Conservation (phyloP, 1,140 invertebrate species). For the Leptinotarsa texana region DNA sequence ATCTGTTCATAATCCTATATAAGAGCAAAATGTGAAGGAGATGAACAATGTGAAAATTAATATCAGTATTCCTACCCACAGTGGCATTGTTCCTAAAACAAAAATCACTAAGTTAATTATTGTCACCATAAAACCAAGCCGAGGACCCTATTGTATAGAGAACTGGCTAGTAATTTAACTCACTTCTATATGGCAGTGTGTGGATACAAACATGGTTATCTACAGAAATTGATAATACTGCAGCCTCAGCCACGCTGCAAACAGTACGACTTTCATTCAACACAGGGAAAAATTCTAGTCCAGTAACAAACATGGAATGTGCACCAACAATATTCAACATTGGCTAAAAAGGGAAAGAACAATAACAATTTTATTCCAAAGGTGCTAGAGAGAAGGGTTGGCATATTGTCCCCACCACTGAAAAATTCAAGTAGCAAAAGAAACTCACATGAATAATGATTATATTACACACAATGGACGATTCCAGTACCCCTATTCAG, state of each 20-base stretch:
- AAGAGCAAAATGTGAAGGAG: conserved; percentile 79
- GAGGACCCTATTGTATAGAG: no score
- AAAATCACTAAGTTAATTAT: conserved; percentile 37
- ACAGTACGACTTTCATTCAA: conserved; percentile 57
- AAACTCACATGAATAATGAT: neutral
- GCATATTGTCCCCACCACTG: neutral
- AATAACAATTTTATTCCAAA: neutral
- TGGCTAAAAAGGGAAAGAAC: conserved; percentile 61
- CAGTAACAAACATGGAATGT: conserved; percentile 94
- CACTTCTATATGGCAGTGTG: conserved; percentile 81
- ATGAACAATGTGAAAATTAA: conserved; percentile 73
- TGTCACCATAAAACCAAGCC: no score
- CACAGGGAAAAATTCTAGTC: conserved; percentile 84
- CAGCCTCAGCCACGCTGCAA: conserved; percentile 74
- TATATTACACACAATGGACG: neutral
- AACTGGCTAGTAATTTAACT: conserved; percentile 48
- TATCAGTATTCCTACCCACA: conserved; percentile 75
- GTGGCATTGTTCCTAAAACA: conserved; percentile 73
- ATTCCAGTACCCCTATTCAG: no score
- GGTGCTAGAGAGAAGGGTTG: neutral
- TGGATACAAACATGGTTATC: conserved; percentile 92
- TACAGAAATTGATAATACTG: conserved; percentile 90
- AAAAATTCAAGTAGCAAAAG: neutral
- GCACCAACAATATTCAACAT: conserved; percentile 79
- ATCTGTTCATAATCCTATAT: conserved; percentile 71